A percentile compares a stretch with the other conserved stretches of the same genome.
Conservation (phyloP, 2,888 invertebrate genomes). For the Chloroclystis v-ata region DNA sequence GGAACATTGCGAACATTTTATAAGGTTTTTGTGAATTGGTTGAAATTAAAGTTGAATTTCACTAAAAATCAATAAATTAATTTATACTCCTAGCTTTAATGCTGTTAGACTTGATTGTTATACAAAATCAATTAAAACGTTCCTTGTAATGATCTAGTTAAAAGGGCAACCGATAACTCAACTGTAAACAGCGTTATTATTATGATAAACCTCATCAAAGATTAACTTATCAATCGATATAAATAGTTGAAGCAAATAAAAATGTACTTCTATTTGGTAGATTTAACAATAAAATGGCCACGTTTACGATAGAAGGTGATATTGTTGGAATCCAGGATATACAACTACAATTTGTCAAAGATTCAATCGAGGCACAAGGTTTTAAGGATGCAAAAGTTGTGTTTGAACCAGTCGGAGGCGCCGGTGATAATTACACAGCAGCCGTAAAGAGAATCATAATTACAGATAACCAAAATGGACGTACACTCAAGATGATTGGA, state of each 20-base stretch:
- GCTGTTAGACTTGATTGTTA: too few species aligned
- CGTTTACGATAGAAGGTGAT: constrained; percentile 24
- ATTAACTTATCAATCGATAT: background rate
- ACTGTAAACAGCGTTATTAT: background rate
- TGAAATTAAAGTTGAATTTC: too few species aligned
- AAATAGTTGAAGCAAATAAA: background rate
- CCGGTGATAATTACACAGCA: constrained; percentile 36
- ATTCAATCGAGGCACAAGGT: constrained; percentile 12
- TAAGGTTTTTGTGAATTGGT: too few species aligned
- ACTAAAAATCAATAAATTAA: too few species aligned
- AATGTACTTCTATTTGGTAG: background rate
- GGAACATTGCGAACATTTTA: too few species aligned
- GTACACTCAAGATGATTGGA: constrained; percentile 37
- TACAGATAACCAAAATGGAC: constrained; percentile 24
- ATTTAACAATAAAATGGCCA: constrained; percentile 16
- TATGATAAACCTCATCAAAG: background rate
- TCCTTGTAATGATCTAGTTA: too few species aligned
- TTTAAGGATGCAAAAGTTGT: constrained; percentile 19
- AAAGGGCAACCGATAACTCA: background rate
- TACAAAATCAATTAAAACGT: too few species aligned
- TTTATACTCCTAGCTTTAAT: too few species aligned
- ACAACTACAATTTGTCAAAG: constrained; percentile 23
- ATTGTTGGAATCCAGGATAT: constrained; percentile 21
- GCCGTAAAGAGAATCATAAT: constrained; percentile 32
- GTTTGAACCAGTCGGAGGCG: constrained; percentile 28